Base-by-base conservation (phyloP, 2,888 invertebrate species). In the Apantesis nais region DNA sequence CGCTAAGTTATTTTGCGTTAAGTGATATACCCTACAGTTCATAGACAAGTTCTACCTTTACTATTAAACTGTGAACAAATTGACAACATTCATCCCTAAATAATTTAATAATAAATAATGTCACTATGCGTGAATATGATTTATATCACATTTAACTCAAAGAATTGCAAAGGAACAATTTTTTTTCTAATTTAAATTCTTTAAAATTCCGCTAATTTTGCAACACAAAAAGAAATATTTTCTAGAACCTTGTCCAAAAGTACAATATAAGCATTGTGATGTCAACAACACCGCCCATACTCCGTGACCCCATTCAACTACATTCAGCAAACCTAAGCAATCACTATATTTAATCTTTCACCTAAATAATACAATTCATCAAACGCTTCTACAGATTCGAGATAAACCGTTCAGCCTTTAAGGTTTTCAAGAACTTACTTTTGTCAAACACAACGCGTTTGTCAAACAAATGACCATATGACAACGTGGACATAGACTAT, bases 401-500 rank as follows among this genome's bases (percentile, higher is more conserved):
- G 81, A 78, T 82, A 78, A 80, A 80, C 73, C 76, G 44, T 80
- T 82, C 80, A 80, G 80, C 79, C 82, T 82, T 80, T 75, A 63
- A 64, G 72, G 64, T 79, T 64, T 70, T 71, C 68, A 61, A 75
- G 39, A 70, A 67, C 69, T 78, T 66, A 72, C 31, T 63, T 60
- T 65, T 52, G 62, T 62, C 73, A 67, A 60, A 73, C 34, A 55
- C 9, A 29, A 60, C 39, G 37, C 58, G 62, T 74, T 67, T 61
- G 60, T 67, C 71, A 73, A 60, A 71, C 44, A 65, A 67, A 4
- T 74, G 66, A 67, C 31, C 70, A 62, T 70, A 44, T 62, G 70
- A 66, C 68, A 76, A 80, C 73, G 67, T 70, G 69, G 55, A 68
- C 55, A 80, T 78, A 80, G 74, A 78, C 70, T 77, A 69, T 72